Evolutionary conservation across 2,888 invertebrate species (phyloP), one percentile per base, ranked within the genome.

Genomic region (Polietes domitor): DNA sequence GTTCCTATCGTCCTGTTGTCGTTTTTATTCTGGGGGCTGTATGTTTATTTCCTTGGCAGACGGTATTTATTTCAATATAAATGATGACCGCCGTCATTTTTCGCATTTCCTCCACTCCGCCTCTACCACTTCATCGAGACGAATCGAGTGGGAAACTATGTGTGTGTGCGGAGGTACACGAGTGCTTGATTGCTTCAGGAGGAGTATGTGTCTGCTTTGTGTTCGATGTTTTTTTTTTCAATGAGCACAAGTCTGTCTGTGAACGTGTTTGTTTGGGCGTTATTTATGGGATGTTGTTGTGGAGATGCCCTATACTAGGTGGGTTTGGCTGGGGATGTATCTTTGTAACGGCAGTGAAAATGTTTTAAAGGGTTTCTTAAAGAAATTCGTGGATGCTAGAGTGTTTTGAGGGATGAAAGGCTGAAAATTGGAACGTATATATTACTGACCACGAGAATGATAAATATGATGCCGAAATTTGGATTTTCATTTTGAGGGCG

Each of bases 21-120:
- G 17, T n/a, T 58, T 47, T 77, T 81, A 63, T 83, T 83, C 7
- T 75, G 77, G 63, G 71, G 75, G 75, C 68, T 76, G 17, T 65
- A 55, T 78, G 28, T 72, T 78, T 76, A 76, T 81, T 84, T 84
- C 84, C 84, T 68, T 78, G 81, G 81, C 75, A 84, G 84, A 81
- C 81, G 76, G 68, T 68, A 81, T 81, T 84, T 84, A 84, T 84
- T 81, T 76, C 50, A 78, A 84, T 76, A 84, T 76, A 81, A 84
- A 61, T 84, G 78, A 81, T 76, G 84, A 75, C 84, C 81, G 78
- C 75, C 81, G 78, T 81, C 78, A 84, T 75, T 81, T 73, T 50
- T 32, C 47, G 7, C 15, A 53, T 53, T 10, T 61, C 41, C 65
- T 65, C 12, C 21, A n/a, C n/a, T 41, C 65, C 65, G 41, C 19